Evolutionary conservation across 2,888 invertebrate genomes (phyloP).

Genomic region (Hyalella azteca): DNA sequence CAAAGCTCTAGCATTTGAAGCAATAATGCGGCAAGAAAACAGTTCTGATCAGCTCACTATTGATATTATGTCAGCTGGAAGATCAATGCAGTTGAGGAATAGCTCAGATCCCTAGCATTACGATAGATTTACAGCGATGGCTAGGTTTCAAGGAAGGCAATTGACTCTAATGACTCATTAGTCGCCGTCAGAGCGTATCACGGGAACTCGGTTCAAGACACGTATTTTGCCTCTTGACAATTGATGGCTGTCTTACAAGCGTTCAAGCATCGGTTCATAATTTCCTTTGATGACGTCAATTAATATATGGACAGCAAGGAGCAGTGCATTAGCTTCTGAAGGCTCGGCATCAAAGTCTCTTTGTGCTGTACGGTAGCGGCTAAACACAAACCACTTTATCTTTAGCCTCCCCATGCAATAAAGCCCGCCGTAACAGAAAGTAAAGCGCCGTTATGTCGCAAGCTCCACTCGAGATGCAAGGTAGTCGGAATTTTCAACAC

Average conservation of each 20-base stretch:
- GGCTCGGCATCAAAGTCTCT: slow-evolving; percentile 1
- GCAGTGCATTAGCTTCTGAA: background rate
- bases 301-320: slow-evolving; percentile 3
- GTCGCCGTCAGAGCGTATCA: slow-evolving; percentile 31
- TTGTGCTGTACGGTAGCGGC: background rate
- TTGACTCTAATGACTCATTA: slow-evolving; percentile 6
- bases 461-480: background rate
- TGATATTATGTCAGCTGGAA: slow-evolving; percentile 19
- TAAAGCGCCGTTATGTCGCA: background rate
- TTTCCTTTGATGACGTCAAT: slow-evolving; percentile 12
- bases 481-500: background rate
- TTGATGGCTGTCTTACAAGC: background rate
- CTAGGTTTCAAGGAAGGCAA: slow-evolving; percentile 24
- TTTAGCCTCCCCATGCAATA: background rate
- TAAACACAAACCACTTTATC: background rate
- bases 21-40: slow-evolving; percentile 11
- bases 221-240: slow-evolving; percentile 3
- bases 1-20: background rate
- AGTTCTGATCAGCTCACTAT: slow-evolving; percentile 13
- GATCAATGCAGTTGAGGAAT: slow-evolving; percentile 31
- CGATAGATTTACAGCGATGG: slow-evolving; percentile 19
- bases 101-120: slow-evolving; percentile 5
- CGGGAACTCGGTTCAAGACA: background rate
- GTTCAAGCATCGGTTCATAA: background rate
- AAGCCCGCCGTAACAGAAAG: background rate